phyloP scores from a whole-genome alignment of 2,888 invertebrate genomes.

The Leptopilina syphax region DNA sequence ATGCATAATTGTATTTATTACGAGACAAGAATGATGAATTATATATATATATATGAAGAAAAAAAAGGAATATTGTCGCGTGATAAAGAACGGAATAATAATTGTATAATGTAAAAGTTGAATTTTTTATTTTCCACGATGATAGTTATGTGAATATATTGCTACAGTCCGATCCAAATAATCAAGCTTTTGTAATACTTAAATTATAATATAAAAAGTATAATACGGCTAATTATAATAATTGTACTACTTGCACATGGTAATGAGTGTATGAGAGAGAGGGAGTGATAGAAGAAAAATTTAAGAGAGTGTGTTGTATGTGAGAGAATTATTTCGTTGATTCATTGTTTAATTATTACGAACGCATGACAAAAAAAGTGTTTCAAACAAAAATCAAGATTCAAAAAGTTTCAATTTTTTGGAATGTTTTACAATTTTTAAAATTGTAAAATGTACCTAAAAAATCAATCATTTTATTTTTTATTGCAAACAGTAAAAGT shows the following conservation, averaged over 20 bases:
- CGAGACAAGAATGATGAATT: conserved; percentile 49
- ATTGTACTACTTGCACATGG: conserved; percentile 31
- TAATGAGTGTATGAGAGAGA: conserved; percentile 41
- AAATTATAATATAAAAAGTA: conserved; percentile 68
- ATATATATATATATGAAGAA: too few relatives aligned
- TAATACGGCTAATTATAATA: conserved; percentile 69
- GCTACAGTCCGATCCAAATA: conserved; percentile 77
- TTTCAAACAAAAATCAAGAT: too few relatives aligned
- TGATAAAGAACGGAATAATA: conserved; percentile 52
- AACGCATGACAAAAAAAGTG: conserved; percentile 36
- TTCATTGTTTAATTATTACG: conserved; percentile 15
- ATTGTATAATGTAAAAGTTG: conserved; percentile 70
- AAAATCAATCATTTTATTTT: too few relatives aligned
- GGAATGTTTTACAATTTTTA: too few relatives aligned
- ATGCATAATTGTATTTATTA: conserved; percentile 61
- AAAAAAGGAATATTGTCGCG: conserved; percentile 39
- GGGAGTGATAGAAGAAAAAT: conserved; percentile 10
- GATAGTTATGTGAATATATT: conserved; percentile 75
- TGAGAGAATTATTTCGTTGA: conserved; percentile 26
- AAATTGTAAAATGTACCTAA: too few relatives aligned
- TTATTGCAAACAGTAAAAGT: too few relatives aligned
- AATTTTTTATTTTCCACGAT: conserved; percentile 75
- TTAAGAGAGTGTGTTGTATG: neutral
- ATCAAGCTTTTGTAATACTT: conserved; percentile 76
- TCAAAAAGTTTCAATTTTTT: too few relatives aligned